Conservation (phyloP, 2,113 vertebrate species). For the Myrmophylax atrothorax region DNA sequence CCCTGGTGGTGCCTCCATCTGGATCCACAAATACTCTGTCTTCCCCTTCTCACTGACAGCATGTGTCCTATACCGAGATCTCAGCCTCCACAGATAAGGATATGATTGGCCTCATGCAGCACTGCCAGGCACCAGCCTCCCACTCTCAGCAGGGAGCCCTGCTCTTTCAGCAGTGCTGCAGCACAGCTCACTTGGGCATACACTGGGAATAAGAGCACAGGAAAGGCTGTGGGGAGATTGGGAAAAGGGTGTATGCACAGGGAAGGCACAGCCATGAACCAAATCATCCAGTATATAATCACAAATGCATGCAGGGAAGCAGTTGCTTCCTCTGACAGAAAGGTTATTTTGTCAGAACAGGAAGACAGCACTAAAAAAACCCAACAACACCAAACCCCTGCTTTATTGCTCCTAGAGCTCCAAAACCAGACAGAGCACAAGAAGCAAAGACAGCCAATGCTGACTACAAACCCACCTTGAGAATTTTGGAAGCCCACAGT, state of each 20-base stretch:
- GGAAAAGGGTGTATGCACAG: background rate
- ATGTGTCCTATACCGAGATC: background rate
- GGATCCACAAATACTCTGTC: background rate
- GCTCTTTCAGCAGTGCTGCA: background rate
- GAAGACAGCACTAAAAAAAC: background rate
- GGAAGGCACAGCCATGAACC: background rate
- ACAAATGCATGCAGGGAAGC: background rate
- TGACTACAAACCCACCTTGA: background rate
- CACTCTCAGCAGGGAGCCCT: background rate
- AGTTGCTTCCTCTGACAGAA: background rate
- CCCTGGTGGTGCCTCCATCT: background rate
- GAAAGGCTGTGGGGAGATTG: background rate
- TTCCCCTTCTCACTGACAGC: background rate
- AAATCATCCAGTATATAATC: background rate
- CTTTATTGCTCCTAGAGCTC: background rate
- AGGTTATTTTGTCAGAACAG: background rate
- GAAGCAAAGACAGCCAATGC: background rate
- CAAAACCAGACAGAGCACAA: background rate
- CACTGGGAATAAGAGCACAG: background rate
- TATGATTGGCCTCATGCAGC: fast-evolving
- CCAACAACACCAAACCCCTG: background rate
- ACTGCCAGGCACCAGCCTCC: background rate
- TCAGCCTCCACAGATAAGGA: background rate
- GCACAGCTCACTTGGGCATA: background rate
- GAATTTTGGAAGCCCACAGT: background rate